Base-by-base conservation (phyloP, 1,140 invertebrate species). In the Thalassaphorura encarpata region DNA sequence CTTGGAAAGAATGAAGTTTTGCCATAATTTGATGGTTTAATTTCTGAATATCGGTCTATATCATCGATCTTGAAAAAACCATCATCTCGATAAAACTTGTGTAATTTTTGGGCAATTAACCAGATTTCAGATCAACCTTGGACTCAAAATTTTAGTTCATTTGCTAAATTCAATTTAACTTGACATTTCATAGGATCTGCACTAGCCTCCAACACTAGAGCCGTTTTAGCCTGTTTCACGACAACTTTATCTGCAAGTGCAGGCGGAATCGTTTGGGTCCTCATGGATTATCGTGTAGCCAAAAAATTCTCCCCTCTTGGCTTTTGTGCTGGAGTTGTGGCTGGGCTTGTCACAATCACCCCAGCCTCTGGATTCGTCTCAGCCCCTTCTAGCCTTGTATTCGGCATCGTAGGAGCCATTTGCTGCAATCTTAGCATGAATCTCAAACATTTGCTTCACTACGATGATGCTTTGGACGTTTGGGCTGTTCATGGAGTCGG, bases 401-500 rank as follows among this genome's bases (percentile, higher is more conserved):
- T 65, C 43, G 63, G 63, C 29, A 16, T 62, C n/a, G 23, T 60
- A n/a, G 60, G 63, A 40, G 60, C 63, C 2, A n/a, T 56, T 0
- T 51, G n/a, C 4, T 65, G 63, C 27, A 60, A 65, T 29, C 29
- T 65, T 2, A 57, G 57, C 2, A 15, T 65, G 36, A 60, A 65
- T 31, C 36, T 65, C 11, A 62, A 62, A 47, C 50, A 60, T 24
- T 49, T 43, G 11, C 36, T 62, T 3, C 5, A 59, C 11, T 65
- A 62, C 24, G 63, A 65, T 53, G 63, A 65, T 55, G 63, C 63
- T 13, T 26, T 65, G 8, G 63, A 65, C 40, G 63, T 65, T 0
- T 65, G 62, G 52, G 63, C 63, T 19, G 60, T 65, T 41, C 63
- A 65, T 31, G 63, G 63, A 11, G 57, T 58, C 2, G 63, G 63